phyloP scores from a whole-genome alignment of 2,113 vertebrate species.

The Elephantulus edwardii region DNA sequence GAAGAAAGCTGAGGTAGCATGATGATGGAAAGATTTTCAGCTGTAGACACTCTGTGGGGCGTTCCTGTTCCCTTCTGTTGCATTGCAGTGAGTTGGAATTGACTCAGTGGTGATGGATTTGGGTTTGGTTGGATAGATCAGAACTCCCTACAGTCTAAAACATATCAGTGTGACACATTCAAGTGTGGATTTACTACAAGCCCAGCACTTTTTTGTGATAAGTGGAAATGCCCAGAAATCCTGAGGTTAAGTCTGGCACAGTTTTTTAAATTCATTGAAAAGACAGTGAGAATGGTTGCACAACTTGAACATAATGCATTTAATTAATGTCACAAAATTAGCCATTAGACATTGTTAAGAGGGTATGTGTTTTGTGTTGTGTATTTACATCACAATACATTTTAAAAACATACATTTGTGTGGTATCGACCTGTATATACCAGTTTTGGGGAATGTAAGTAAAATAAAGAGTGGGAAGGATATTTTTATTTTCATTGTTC shows the following conservation, averaged over 20 bases:
- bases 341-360: not conserved
- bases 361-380: not conserved
- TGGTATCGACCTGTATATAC: not conserved
- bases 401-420: not conserved
- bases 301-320: not conserved
- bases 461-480: not conserved
- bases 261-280: not conserved
- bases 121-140: not conserved
- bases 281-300: not conserved
- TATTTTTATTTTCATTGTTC: not conserved
- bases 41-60: not conserved
- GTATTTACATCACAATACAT: not conserved
- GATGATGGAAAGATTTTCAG: not conserved
- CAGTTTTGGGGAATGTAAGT: not conserved
- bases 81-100: not conserved
- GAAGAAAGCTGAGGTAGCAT: not conserved
- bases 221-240: not conserved
- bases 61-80: not conserved
- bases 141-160: not conserved
- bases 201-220: not conserved
- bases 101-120: not conserved
- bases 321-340: not conserved
- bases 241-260: not conserved
- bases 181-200: not conserved
- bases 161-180: not conserved